Percentiles rank a stretch among this genome's conserved stretches.
phyloP scores from a whole-genome alignment of 2,888 invertebrate genomes.

The Coecobrya sp. region DNA sequence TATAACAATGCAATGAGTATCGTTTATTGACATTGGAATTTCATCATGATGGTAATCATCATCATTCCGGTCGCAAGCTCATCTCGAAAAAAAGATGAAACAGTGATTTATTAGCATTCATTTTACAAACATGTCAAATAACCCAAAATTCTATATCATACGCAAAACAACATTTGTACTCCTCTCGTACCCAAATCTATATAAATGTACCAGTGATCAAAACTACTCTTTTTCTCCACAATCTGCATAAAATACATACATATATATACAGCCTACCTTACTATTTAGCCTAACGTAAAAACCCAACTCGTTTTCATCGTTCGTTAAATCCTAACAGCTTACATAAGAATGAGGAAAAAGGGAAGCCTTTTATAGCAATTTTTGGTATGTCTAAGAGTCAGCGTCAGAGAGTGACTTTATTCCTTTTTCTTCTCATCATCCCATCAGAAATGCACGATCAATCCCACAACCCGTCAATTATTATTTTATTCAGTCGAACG shows the following conservation, averaged over 20 bases:
- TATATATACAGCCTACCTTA: background rate
- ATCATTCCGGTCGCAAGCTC: background rate
- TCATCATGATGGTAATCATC: constrained; percentile 5
- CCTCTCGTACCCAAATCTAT: background rate
- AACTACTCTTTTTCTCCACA: background rate
- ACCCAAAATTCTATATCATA: background rate
- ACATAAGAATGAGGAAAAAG: background rate
- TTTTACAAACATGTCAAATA: constrained; percentile 13
- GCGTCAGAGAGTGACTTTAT: constrained; percentile 1
- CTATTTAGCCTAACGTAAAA: background rate
- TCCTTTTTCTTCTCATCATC: constrained; percentile 43
- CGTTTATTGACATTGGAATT: constrained; percentile 30
- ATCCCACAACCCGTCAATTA: constrained; percentile 67
- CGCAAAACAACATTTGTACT: no score
- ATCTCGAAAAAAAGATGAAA: background rate
- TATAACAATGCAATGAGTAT: background rate
- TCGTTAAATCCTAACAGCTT: constrained; percentile 17
- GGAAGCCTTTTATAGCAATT: constrained; percentile 3
- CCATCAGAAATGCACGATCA: constrained; percentile 63
- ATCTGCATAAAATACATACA: constrained; percentile 15
- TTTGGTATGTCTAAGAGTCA: background rate
- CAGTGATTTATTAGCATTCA: constrained; percentile 22
- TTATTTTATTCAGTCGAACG: constrained; percentile 63
- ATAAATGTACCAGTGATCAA: constrained; percentile 15
- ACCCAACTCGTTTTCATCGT: constrained; percentile 17